Percentiles rank a stretch among this genome's conserved stretches.
These are phyloP conservation scores for Argyresthia albistria DNA, from an alignment of 2,888 invertebrate genomes.

Conservation along the genomic window DNA sequence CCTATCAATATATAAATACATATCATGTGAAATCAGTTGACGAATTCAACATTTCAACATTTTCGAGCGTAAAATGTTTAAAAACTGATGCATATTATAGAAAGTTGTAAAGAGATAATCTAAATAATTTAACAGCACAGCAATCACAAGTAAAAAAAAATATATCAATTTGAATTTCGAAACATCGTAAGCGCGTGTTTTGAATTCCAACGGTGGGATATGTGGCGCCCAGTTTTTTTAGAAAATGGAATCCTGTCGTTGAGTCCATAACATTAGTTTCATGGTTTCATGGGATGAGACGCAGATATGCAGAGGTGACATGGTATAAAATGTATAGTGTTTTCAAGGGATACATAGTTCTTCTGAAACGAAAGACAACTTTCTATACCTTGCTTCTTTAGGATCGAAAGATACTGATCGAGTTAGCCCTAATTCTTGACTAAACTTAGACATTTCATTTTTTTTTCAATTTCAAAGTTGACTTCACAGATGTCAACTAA, in stretches of 20 bases:
- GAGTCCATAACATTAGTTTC: slow-evolving; percentile 49
- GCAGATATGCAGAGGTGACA: no score
- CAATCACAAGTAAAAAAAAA: slow-evolving; percentile 10
- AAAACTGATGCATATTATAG: neutral
- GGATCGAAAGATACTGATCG: no score
- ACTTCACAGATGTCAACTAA: no score
- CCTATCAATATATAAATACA: no score
- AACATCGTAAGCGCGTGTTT: slow-evolving; percentile 13
- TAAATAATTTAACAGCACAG: slow-evolving; percentile 6
- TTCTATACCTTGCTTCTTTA: no score
- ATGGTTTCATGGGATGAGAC: slow-evolving; percentile 16
- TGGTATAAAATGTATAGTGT: no score
- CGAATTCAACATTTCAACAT: slow-evolving; percentile 2
- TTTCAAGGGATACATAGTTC: no score
- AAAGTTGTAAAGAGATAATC: slow-evolving; percentile 4
- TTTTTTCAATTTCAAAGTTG: no score
- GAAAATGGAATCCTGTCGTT: slow-evolving; percentile 50
- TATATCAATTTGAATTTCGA: slow-evolving; percentile 12
- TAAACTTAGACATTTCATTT: no score
- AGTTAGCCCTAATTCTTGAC: no score
- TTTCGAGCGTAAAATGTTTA: slow-evolving; percentile 11
- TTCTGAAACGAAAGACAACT: no score
- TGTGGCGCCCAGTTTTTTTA: slow-evolving; percentile 39
- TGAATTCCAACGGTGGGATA: slow-evolving; percentile 46
- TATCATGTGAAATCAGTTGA: slow-evolving; percentile 1